Base-by-base conservation (phyloP, 1,140 invertebrate genomes). In the Liolophura sinensis region DNA sequence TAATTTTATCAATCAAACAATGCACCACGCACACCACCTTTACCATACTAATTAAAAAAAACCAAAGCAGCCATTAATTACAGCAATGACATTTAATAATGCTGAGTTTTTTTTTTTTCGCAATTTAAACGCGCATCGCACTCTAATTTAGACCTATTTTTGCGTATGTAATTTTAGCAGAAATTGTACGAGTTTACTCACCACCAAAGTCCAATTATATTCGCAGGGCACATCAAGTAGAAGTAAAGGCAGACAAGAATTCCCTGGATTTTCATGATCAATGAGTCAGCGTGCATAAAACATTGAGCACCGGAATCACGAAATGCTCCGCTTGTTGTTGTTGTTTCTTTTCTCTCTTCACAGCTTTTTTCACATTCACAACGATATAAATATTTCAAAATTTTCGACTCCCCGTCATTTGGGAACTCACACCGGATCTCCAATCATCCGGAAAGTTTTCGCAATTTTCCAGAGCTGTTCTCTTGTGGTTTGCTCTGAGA, bases 121-220 rank as follows among this genome's bases (percentile, higher is more conserved):
- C 31, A 31, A 64, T 46, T 49, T 18, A 55, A 0, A 54, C 24
- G 18, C 25, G 12, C 25, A 11, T 15, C 16, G 0, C 48, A 5
- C 25, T 40, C 6, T 6, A 6, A 16, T 16, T 25, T 18, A 16
- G n/a, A 16, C 25, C 7, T 22, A 9, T n/a, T 46, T 14, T 20
- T 18, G 1, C 22, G 11, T 24, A 24, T 25, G 51, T 20, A 50
- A 11, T 55, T 50, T 24, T 18, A 54, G 6, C 25, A 47, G 48
- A 60, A 62, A 54, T 62, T 60, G 16, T 15, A 40, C 20, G 51
- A 27, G 48, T 49, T 18, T 68, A 81, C 80, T 79, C 71, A 82
- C 80, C 80, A 82, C 80, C 78, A 82, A 54, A 80, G 62, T 60
- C 80, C 80, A 60, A 79, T 78, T 40, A 79, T 82, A 73, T 82